Evolutionary conservation across 2,113 vertebrate species (phyloP).

Genomic region (Platichthys flesus): DNA sequence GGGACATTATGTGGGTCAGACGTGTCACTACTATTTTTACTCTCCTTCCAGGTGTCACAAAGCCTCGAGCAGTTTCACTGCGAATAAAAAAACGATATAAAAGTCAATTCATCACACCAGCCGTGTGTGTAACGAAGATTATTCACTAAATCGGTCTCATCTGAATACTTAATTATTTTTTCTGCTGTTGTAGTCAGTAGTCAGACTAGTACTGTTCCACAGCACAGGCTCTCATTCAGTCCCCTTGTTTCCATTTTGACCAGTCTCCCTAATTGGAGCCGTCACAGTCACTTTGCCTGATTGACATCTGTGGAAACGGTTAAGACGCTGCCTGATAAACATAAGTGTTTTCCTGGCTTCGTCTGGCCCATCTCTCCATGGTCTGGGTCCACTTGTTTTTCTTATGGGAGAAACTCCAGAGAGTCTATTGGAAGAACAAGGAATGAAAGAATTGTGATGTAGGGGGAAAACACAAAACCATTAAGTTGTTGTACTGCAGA

Average conservation of each 20-base stretch:
- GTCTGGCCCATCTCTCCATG: slow-evolving; percentile 56
- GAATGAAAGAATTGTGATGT: slow-evolving; percentile 14
- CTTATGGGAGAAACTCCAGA: slow-evolving; percentile 49
- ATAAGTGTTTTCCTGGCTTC: slow-evolving; percentile 60
- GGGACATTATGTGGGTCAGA: too few relatives aligned
- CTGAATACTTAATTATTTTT: slow-evolving; percentile 3
- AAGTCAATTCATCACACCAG: background rate
- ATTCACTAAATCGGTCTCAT: background rate
- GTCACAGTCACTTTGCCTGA: slow-evolving; percentile 78
- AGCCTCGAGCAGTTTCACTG: background rate
- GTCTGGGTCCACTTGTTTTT: slow-evolving; percentile 67
- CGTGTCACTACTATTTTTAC: too few relatives aligned
- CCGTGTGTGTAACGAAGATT: background rate
- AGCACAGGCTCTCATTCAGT: slow-evolving; percentile 33
- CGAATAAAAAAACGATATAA: too few relatives aligned
- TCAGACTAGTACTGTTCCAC: slow-evolving; percentile 12
- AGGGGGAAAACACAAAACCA: slow-evolving; percentile 1
- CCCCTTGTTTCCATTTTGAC: slow-evolving; percentile 68
- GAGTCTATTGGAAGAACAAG: slow-evolving; percentile 47
- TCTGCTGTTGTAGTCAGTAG: slow-evolving; percentile 1
- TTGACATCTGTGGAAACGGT: slow-evolving; percentile 79
- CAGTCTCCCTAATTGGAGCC: slow-evolving; percentile 70
- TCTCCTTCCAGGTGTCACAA: background rate
- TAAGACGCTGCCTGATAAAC: slow-evolving; percentile 68
- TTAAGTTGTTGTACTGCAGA: slow-evolving; percentile 33